Base-by-base conservation (phyloP, 2,113 vertebrate genomes). In the Cynopterus brachyotis region DNA sequence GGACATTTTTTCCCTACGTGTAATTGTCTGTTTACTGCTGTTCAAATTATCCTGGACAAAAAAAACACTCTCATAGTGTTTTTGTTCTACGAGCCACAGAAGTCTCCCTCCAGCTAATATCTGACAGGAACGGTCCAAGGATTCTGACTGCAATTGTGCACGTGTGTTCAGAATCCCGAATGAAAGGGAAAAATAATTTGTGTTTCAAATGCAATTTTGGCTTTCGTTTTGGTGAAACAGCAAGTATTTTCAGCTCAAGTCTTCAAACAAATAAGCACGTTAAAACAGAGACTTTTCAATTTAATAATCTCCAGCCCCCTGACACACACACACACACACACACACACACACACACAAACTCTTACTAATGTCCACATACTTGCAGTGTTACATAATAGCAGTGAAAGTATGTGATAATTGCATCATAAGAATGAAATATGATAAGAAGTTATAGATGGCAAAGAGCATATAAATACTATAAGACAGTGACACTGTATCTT, bases 401-500 rank as follows among this genome's bases (percentile, higher is more conserved):
- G 97, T 76, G 95, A 98, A 99, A 99, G 98, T 98, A 98, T 98
- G 97, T 97, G 98, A 98, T 97, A 99, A 98, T 98, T 98, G 95
- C 95, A 98, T 98, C 97, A 96, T 97, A 98, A 98, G 98, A 97
- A 99, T 97, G 98, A 98, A 98, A 98, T 98, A 92, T 93, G 94
- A 98, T 97, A 96, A 98, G 97, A 98, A 98, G 96, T 98, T 98
- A 98, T 94, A 98, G 98, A 98, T 97, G 97, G 98, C 95, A 97
- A 98, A 98, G 95, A 98, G 80, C 98, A 99, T 84, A 98, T 96
- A 98, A 93, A 98, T 98, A 98, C 98, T 97, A 98, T 97, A 98
- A 98, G 98, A 98, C 98, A 98, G 98, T 97, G 98, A 98, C 97
- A 98, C 97, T 98, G 98, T 98, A 98, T 98, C 98, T 98, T 98